phyloP scores from a whole-genome alignment of 2,888 invertebrate genomes.

The Prosopocoilus inquinatus region DNA sequence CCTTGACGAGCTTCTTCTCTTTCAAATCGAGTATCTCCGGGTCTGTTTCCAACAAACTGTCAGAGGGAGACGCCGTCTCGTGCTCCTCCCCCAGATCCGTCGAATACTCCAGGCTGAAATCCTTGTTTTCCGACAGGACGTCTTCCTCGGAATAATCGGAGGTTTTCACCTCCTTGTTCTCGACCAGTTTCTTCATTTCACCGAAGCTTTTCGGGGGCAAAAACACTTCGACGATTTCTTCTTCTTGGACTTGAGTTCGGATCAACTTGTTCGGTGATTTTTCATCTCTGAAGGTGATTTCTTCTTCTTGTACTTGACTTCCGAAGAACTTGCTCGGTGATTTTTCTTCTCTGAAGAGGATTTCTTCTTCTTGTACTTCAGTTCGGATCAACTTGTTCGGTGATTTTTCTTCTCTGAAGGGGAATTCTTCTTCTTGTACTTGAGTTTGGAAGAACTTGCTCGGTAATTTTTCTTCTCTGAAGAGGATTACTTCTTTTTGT shows the following conservation, averaged over 20 bases:
- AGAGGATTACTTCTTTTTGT: neutral
- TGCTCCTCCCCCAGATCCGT: conserved; percentile 21
- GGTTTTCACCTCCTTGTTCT: conserved; percentile 6
- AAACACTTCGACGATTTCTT: neutral
- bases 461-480: neutral
- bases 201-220: conserved; percentile 9
- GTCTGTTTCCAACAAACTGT: conserved; percentile 21
- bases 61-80: conserved; percentile 5
- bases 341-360: neutral
- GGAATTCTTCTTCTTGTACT: neutral
- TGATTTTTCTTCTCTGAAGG: too few species aligned
- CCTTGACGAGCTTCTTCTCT: conserved; percentile 36
- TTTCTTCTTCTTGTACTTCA: too few species aligned
- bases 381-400: too few species aligned
- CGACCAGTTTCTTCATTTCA: conserved; percentile 10
- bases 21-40: conserved; percentile 34
- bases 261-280: neutral
- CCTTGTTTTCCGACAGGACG: conserved; percentile 12
- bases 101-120: conserved; percentile 32
- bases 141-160: conserved; percentile 20
- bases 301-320: neutral
- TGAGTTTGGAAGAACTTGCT: neutral
- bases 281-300: neutral
- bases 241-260: neutral
- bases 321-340: too few species aligned